Evolutionary conservation across 37 sponge, comb jelly and placozoan species (phyloP).

Genomic region (Ephydatia muelleri): DNA sequence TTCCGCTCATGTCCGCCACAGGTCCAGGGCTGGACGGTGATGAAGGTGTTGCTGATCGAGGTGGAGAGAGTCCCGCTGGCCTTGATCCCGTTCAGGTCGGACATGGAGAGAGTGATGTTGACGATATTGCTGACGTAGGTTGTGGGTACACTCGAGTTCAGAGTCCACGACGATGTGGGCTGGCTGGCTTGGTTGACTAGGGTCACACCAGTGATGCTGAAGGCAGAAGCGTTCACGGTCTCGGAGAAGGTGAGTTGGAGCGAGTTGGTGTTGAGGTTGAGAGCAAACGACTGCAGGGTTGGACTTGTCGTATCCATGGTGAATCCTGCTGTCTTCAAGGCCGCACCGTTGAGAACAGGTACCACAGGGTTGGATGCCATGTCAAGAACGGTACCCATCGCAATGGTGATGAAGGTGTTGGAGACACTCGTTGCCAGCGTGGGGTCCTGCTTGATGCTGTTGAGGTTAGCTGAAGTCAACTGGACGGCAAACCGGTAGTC

Average conservation of each 20-base stretch:
- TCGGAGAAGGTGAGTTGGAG: conserved; percentile 75
- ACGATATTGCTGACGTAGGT: conserved; percentile 48
- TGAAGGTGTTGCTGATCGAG: conserved; percentile 50
- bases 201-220: conserved; percentile 50
- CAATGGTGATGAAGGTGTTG: conserved; percentile 70
- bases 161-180: conserved; percentile 24
- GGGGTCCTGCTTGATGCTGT: conserved; percentile 64
- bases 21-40: conserved; percentile 15
- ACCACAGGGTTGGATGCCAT: conserved; percentile 68
- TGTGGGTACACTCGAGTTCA: conserved; percentile 28
- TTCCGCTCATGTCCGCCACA: conserved; percentile 67
- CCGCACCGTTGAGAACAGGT: conserved; percentile 21
- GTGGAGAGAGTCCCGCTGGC: conserved; percentile 58
- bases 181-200: conserved; percentile 44
- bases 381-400: conserved; percentile 51
- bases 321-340: conserved; percentile 33
- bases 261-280: conserved; percentile 70
- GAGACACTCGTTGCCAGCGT: conserved; percentile 49
- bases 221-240: conserved; percentile 59
- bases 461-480: conserved; percentile 58
- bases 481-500: conserved; percentile 56
- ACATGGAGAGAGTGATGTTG: conserved; percentile 32
- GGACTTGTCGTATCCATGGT: conserved; percentile 50
- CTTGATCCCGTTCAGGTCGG: conserved; percentile 79
- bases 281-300: conserved; percentile 42